Evolutionary conservation across 2,113 vertebrate species (phyloP), one percentile per base, ranked within the genome.

Genomic region (Callospermophilus lateralis): DNA sequence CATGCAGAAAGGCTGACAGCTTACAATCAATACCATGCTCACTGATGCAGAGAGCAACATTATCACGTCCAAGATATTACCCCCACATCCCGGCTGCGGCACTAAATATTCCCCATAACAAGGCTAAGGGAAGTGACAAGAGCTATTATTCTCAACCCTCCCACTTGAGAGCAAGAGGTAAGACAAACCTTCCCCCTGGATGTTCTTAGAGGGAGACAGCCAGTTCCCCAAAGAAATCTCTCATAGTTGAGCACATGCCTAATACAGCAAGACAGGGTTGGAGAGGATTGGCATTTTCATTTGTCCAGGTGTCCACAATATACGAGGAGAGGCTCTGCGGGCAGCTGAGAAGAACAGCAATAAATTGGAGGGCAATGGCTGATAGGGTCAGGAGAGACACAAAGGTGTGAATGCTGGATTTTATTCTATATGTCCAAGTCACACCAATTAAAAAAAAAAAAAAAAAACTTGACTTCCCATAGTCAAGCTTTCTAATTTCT

Each of bases 41-140:
- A 51, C 89, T 78, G 94, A 58, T 48, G 93, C 97, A 96, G 39
- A 84, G 19, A 97, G 79, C 80, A 65, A 89, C 97, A 94, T 96
- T 48, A 96, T 95, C 96, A 76, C 97, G 70, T 63, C 96, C 84
- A 63, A 81, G 95, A 42, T 63, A 84, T 19, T 45, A 45, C 80
- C 76, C 86, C 96, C 30, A 0, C 19, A 22, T 86, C 65, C 83
- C 58, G 1, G 81, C 93, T 68, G 73, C 32, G 22, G 91, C 96
- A 97, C 96, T 97, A 97, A 97, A 95, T 95, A 97, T 91, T 96
- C 95, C 97, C 93, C 8, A 0, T 96, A 98, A 98, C 93, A 63
- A 98, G 97, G 85, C 97, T 61, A n/a, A 9, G 34, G 86, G 72
- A 95, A 37, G 63, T 95, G 96, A 98, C 97, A 95, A 81, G 98